phyloP scores from a whole-genome alignment of 2,888 invertebrate species.

The Calliphora vomitoria region DNA sequence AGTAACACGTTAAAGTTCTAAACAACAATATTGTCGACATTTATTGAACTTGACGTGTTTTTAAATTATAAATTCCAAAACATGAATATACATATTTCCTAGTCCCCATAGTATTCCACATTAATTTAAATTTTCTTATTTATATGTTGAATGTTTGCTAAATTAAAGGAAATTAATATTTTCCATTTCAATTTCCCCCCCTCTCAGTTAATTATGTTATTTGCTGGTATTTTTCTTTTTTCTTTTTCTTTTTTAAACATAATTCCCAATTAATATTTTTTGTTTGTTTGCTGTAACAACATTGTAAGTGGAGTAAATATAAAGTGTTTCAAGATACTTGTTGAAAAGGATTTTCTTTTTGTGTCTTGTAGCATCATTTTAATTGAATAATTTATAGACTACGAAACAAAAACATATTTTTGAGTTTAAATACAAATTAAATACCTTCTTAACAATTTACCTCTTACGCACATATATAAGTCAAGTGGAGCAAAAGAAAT shows the following conservation, averaged over 20 bases:
- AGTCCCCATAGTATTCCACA: background rate
- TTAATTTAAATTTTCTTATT: background rate
- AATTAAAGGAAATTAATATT: slow-evolving; percentile 5
- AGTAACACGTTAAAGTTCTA: too few species aligned
- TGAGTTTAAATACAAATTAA: background rate
- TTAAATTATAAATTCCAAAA: too few species aligned
- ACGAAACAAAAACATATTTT: background rate
- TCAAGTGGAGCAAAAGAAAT: background rate
- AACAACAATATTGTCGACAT: too few species aligned
- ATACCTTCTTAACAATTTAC: background rate
- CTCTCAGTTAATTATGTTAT: background rate
- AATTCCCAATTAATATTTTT: slow-evolving; percentile 21
- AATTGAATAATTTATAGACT: background rate
- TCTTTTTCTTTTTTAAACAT: background rate
- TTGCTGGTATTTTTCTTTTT: background rate
- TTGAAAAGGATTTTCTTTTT: slow-evolving; percentile 6
- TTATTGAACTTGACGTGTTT: too few species aligned
- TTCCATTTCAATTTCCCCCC: background rate
- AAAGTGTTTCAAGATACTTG: background rate
- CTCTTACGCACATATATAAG: background rate
- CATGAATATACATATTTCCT: background rate
- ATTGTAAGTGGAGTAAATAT: background rate
- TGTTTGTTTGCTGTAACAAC: background rate
- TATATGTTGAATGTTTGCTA: background rate
- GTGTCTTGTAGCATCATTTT: background rate